Evolutionary conservation across 2,113 vertebrate species (phyloP).

Genomic region (Amazona vittata): DNA sequence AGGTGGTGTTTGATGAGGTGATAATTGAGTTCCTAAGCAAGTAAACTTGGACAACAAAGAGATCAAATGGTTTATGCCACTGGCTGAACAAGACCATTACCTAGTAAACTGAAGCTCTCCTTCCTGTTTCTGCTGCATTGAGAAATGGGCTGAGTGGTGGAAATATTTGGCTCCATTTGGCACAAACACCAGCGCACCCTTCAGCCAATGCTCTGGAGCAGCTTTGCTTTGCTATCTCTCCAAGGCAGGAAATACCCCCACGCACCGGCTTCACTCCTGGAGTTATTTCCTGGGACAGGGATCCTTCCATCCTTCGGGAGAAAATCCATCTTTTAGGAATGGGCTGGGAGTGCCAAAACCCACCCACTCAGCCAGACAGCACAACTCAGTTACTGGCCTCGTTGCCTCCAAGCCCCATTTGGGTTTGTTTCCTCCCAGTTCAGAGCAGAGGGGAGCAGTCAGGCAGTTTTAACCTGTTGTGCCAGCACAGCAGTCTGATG

Average conservation of each 20-base stretch:
- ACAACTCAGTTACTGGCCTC: neutral
- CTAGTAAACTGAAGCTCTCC: neutral
- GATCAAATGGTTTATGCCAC: neutral
- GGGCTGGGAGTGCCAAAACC: neutral
- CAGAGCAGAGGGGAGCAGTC: accelerated
- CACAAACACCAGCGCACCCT: accelerated
- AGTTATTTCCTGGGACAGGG: neutral
- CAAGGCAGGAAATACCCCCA: neutral
- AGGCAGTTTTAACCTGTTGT: neutral
- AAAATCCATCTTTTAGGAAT: neutral
- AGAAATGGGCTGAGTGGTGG: neutral
- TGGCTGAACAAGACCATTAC: neutral
- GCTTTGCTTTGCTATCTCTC: neutral
- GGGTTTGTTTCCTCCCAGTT: neutral
- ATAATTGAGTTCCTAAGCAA: neutral
- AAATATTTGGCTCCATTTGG: neutral
- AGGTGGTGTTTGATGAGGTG: neutral
- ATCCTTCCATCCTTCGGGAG: neutral
- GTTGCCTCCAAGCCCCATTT: neutral
- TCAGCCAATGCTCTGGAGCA: neutral
- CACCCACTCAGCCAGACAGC: neutral
- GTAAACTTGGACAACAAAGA: neutral
- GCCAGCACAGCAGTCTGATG: neutral
- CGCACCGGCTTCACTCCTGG: accelerated
- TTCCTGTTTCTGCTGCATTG: neutral